Evolutionary conservation across 92 coral and sea anemone species (phyloP), one percentile per base, ranked within the genome.

Genomic region (Porites divaricata): DNA sequence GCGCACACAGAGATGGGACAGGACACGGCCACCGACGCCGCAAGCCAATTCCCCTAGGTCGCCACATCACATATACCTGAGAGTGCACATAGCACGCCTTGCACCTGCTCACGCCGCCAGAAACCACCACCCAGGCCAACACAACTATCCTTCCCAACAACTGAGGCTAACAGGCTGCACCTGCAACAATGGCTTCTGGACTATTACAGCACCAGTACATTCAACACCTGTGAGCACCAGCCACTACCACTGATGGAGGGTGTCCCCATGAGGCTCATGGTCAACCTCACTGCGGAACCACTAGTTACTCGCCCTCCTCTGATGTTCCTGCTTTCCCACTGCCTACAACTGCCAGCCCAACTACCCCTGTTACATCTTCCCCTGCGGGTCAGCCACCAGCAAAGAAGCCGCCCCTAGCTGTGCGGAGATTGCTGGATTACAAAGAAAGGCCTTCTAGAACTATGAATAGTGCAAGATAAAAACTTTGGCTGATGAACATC

Each of bases 211-310:
- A 86, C 93, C 20, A 83, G 91, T 80, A 93, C 90, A 2, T 89
- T 93, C 86, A 93, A 89, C 81, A 81, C 86, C 6, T 92, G 93
- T 74, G 81, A 75, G 15, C 93, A 90, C 81, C 92, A 81, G 48
- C 70, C 80, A 63, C 85, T 90, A 0, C 94, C 93, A 9, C 77
- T 84, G 11, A 90, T 85, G 92, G 89, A 84, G 28, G 72, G 93
- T 16, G 24, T 59, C 50, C 81, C 89, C 23, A 86, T 86, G 91
- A 56, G 84, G 59, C 81, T 86, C 25, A 77, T 76, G 87, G 87
- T 84, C 4, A 88, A 92, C 57, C 92, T 86, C 19, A 65, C 65
- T 9, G 93, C 90, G 19, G 87, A 78, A 45, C 91, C 93, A 3
- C 79, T 28, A 1, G 87, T 91, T 68, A 76, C 75, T 70, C 91